Evolutionary conservation across 2,797 vertebrate genomes (phyloP).

Genomic region (Botia kubotai): DNA sequence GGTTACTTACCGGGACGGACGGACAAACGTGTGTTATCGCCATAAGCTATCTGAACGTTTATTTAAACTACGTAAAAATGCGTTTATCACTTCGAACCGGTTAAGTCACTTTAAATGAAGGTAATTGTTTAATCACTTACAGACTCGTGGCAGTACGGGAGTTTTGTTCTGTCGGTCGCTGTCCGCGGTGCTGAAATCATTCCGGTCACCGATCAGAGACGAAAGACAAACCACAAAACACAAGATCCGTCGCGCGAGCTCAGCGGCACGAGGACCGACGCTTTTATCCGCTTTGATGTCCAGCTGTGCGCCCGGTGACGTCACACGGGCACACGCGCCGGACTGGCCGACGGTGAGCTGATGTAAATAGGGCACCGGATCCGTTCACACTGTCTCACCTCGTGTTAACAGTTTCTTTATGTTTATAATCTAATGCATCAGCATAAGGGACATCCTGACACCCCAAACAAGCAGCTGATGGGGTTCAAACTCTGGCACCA

Average conservation of each 20-base stretch:
- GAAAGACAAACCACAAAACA: neutral
- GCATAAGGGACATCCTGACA: too few species aligned
- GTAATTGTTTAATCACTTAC: slow-evolving; percentile 41
- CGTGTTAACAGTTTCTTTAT: neutral
- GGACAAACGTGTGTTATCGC: neutral
- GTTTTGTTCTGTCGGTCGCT: slow-evolving; percentile 63
- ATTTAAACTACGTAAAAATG: neutral
- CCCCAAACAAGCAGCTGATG: too few species aligned
- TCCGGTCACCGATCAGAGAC: neutral
- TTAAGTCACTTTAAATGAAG: neutral
- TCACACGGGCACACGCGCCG: neutral
- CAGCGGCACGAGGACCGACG: slow-evolving; percentile 44
- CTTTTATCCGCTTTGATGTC: slow-evolving; percentile 51
- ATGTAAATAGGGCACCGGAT: slow-evolving; percentile 14
- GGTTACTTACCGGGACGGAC: slow-evolving; percentile 48
- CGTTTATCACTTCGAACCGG: neutral
- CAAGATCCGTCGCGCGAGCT: slow-evolving; percentile 58
- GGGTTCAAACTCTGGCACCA: too few species aligned
- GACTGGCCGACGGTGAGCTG: neutral
- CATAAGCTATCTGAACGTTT: neutral
- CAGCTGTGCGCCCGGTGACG: slow-evolving; percentile 48
- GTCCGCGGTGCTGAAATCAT: slow-evolving; percentile 81
- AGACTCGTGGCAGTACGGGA: slow-evolving; percentile 60
- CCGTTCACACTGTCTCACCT: neutral
- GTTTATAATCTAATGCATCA: too few species aligned